A percentile compares a stretch with the other conserved stretches of the same genome.
Conservation (phyloP, 2,888 invertebrate genomes). For the Lithosia quadra region DNA sequence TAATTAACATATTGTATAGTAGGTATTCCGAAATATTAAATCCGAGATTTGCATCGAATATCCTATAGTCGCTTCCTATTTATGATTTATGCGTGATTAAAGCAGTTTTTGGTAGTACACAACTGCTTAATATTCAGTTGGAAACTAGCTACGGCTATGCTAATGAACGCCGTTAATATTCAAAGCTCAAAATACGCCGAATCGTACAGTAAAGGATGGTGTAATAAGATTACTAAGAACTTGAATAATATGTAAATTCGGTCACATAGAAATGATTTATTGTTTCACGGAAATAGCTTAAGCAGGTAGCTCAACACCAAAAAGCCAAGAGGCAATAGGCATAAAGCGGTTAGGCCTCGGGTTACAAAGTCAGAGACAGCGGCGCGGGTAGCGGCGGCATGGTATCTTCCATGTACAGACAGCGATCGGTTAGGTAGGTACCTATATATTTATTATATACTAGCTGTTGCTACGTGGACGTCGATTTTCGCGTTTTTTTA, state of each 20-base stretch:
- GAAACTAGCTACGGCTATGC: conserved; percentile 44
- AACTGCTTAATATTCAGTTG: conserved; percentile 56
- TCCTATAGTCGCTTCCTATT: conserved; percentile 11
- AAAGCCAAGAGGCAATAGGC: too few species aligned
- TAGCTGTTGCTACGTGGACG: too few species aligned
- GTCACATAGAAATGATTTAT: neutral
- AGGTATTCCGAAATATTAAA: neutral
- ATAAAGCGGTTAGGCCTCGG: too few species aligned
- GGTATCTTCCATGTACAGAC: too few species aligned
- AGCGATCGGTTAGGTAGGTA: too few species aligned
- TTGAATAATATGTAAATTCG: neutral
- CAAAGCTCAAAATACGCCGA: conserved; percentile 52
- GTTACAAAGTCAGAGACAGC: too few species aligned
- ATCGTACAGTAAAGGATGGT: conserved; percentile 29
- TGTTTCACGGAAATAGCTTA: neutral
- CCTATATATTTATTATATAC: too few species aligned
- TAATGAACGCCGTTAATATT: conserved; percentile 59
- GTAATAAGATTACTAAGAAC: conserved; percentile 23
- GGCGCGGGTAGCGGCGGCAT: too few species aligned
- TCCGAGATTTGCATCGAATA: too few species aligned
- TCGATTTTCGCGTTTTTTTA: too few species aligned
- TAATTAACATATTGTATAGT: too few species aligned
- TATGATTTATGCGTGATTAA: conserved; percentile 28
- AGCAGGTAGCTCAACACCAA: neutral
- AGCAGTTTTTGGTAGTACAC: conserved; percentile 30